Conservation (phyloP, 1,140 invertebrate genomes). For the Papilio polyxenes region DNA sequence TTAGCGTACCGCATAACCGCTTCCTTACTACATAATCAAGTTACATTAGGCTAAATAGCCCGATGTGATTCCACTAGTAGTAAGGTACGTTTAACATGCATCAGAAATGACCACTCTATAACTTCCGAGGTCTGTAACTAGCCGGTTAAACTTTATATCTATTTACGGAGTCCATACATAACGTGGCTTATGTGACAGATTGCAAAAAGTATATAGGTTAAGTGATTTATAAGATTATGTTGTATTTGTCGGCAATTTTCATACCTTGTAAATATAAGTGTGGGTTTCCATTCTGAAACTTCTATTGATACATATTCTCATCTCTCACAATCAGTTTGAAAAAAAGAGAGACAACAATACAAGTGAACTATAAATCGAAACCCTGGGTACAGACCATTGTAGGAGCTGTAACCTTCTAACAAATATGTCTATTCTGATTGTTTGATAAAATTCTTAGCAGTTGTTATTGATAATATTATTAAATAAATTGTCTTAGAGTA, state of each 20-base stretch:
- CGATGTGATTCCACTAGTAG: not conserved
- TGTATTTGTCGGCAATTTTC: constrained; percentile 8
- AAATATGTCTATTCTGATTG: constrained; percentile 19
- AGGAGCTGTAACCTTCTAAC: not conserved
- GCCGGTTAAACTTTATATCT: not conserved
- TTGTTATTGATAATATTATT: not conserved
- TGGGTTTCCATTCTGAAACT: too few relatives aligned
- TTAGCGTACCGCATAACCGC: not conserved
- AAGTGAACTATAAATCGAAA: too few relatives aligned
- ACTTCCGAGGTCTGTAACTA: constrained; percentile 9
- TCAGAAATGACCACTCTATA: constrained; percentile 4
- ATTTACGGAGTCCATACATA: not conserved
- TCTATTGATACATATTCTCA: too few relatives aligned
- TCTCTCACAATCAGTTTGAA: too few relatives aligned
- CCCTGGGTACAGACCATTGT: not conserved
- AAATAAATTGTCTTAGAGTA: not conserved
- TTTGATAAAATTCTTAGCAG: not conserved
- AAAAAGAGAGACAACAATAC: too few relatives aligned
- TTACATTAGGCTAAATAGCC: not conserved
- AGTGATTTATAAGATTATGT: not conserved
- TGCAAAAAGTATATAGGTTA: constrained; percentile 27
- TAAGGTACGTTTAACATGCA: not conserved
- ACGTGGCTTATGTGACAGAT: constrained; percentile 1
- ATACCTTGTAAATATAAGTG: not conserved
- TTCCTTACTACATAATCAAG: not conserved